phyloP scores from a whole-genome alignment of 1,140 invertebrate species.

The Drosophila suzukii region DNA sequence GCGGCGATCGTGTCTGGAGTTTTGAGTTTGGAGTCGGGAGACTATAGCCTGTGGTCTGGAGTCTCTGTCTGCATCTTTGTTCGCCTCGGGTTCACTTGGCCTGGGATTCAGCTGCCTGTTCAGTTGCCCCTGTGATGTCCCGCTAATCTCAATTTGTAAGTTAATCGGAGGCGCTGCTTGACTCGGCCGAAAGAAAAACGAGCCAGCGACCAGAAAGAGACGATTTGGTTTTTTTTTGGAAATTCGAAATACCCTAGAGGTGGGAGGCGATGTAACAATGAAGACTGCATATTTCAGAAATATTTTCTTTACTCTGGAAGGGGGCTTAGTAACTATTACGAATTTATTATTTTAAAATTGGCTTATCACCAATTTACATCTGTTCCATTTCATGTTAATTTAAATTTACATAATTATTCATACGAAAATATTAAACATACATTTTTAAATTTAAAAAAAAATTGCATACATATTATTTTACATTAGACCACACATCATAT shows the following conservation, averaged over 20 bases:
- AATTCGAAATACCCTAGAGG: slow-evolving; percentile 16
- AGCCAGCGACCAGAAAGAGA: slow-evolving; percentile 11
- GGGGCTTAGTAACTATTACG: too few species aligned
- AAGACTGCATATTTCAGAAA: too few species aligned
- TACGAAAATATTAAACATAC: too few species aligned
- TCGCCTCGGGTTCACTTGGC: slow-evolving; percentile 23
- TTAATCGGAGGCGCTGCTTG: slow-evolving; percentile 81
- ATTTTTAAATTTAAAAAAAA: too few species aligned
- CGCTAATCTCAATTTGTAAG: slow-evolving; percentile 83
- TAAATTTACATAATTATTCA: too few species aligned
- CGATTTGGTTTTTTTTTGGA: slow-evolving; percentile 27
- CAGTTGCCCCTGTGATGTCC: slow-evolving; percentile 65
- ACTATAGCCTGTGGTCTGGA: not conserved
- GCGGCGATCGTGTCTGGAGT: slow-evolving; percentile 51
- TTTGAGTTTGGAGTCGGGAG: slow-evolving; percentile 9
- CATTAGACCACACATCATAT: too few species aligned
- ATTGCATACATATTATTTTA: too few species aligned
- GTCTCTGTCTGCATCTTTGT: slow-evolving; percentile 22
- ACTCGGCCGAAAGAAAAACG: slow-evolving; percentile 46
- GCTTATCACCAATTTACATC: too few species aligned
- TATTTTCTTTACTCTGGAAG: too few species aligned
- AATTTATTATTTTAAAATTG: too few species aligned
- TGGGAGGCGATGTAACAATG: not conserved
- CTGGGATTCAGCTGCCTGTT: slow-evolving; percentile 38
- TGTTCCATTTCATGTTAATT: too few species aligned